Base-by-base conservation (phyloP, 2,888 invertebrate genomes). In the Glaucopsyche alexis region DNA sequence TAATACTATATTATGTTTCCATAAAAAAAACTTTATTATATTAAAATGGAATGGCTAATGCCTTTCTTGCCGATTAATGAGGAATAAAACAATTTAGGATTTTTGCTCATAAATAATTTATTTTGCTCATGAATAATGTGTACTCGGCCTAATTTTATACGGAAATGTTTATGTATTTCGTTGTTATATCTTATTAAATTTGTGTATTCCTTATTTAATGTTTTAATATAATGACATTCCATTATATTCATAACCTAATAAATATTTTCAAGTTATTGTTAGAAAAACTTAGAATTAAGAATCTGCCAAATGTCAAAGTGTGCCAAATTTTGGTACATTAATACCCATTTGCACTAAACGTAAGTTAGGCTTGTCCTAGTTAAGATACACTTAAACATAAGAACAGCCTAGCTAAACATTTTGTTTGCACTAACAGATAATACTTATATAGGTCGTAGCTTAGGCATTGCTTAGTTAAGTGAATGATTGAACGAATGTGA, bases 241-340 rank as follows among this genome's bases (percentile, higher is more conserved):
- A 60, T 29, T 60, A 29, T 11, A 1, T 47, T 60, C 11, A 55
- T 55, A 55, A 11, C 11, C 55, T 11, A 38, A 60, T 60, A 14
- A 38, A 60, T 60, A 14, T 60, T 29, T 38, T 7, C 29, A 60
- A 60, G 29, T 38, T 29, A 29, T 45, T 42, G 40, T 11, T 45
- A 42, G 16, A 67, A 67, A 67, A 45, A 67, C 45, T 29, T 47
- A 49, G 14, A 29, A 14, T 49, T 69, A 49, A 47, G 29, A 47
- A 49, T 69, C 19, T 69, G 76, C 76, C 75, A 77, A 74, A 72
- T 29, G 29, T 66, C 60, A 71, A 71, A 49, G 75, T 47, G 75
- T 77, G 77, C 76, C 76, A 77, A 77, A 65, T 71, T 45, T n/a
- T 65, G 73, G 74, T 70, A 70, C 72, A 71, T 72, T 74, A 14